phyloP scores from a whole-genome alignment of 1,140 invertebrate genomes.

The Lasioglossum baleicum region DNA sequence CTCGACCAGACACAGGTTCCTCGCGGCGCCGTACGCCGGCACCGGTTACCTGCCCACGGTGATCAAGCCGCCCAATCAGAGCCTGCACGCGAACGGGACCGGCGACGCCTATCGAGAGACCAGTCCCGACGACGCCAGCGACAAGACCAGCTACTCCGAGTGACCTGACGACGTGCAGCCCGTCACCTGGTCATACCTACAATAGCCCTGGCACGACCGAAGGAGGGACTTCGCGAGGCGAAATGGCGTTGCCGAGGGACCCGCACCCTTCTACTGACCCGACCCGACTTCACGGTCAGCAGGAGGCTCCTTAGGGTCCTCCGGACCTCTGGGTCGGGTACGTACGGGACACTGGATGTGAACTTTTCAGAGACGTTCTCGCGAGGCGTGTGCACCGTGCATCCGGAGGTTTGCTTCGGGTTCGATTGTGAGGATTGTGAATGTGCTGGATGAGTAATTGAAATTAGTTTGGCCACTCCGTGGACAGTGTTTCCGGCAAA shows the following conservation, averaged over 20 bases:
- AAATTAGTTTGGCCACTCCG: too few species aligned
- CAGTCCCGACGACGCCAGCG: constrained; percentile 76
- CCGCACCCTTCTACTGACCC: too few species aligned
- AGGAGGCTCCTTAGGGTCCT: too few species aligned
- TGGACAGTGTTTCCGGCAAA: too few species aligned
- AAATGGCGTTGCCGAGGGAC: constrained; percentile 1
- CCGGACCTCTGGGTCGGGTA: too few species aligned
- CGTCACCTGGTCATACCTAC: constrained; percentile 65
- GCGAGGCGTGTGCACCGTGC: too few species aligned
- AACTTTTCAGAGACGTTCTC: too few species aligned
- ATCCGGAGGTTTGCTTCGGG: too few species aligned
- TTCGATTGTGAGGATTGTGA: too few species aligned
- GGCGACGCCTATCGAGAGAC: constrained; percentile 75
- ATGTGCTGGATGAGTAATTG: too few species aligned
- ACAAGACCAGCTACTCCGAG: constrained; percentile 78
- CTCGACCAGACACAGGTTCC: constrained; percentile 84
- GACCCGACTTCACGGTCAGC: too few species aligned
- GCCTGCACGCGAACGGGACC: constrained; percentile 70
- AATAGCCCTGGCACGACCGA: constrained; percentile 37
- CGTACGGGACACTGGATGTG: too few species aligned
- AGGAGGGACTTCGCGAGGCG: constrained; percentile 4
- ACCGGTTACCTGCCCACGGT: constrained; percentile 90
- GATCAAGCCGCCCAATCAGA: constrained; percentile 83
- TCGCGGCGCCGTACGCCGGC: constrained; percentile 89
- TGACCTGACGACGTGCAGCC: constrained; percentile 69